These are phyloP conservation scores for Drosophila santomea DNA, from an alignment of 1,140 invertebrate species.

Conservation along the genomic window DNA sequence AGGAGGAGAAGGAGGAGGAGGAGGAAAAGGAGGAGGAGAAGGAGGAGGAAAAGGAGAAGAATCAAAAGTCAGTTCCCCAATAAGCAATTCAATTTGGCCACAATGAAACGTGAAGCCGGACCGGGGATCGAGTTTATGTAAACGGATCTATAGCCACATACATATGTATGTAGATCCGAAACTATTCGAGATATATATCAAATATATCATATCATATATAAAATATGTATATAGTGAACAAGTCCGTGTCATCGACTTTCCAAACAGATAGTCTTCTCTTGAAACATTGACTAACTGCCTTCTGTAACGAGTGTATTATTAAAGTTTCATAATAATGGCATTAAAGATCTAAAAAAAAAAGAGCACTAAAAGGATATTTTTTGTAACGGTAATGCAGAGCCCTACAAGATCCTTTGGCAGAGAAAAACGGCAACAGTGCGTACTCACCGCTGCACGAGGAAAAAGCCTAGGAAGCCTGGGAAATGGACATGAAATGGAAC, in stretches of 20 bases:
- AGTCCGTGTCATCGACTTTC: no score
- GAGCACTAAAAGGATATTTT: no score
- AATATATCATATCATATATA: no score
- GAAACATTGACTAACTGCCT: no score
- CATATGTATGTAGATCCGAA: not conserved
- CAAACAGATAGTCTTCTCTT: no score
- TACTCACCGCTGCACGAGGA: conserved; percentile 18
- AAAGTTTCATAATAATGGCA: no score
- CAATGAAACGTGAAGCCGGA: not conserved
- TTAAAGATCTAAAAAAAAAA: no score
- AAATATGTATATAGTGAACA: no score
- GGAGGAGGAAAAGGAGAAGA: not conserved
- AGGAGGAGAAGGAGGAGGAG: not conserved
- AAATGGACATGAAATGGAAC: conserved; percentile 67
- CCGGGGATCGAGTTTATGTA: not conserved
- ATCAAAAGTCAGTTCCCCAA: conserved; percentile 8
- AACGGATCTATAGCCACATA: not conserved
- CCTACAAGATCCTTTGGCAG: conserved; percentile 26
- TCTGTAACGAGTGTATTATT: no score
- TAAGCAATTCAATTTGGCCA: conserved; percentile 15
- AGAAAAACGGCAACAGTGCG: conserved; percentile 66
- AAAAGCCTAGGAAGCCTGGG: conserved; percentile 58
- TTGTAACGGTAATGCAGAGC: no score
- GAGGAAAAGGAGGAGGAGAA: not conserved
- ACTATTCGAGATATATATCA: not conserved